Evolutionary conservation across 1,140 invertebrate genomes (phyloP), one percentile per base, ranked within the genome.

Genomic region (Goniozus legneri): DNA sequence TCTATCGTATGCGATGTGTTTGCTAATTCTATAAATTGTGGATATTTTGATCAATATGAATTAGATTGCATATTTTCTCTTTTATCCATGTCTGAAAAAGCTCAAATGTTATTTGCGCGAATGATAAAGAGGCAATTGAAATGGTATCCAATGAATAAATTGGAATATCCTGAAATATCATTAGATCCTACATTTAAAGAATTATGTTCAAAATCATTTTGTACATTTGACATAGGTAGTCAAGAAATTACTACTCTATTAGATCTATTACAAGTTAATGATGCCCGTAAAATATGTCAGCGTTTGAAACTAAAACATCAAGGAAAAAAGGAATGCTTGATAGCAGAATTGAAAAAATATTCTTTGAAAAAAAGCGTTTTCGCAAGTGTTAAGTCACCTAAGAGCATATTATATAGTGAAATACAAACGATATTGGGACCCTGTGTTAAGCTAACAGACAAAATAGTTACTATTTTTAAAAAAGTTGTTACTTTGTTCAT

Each of bases 31-130:
- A 31, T 67, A 0, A 75, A 75, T 47, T 73, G 68, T 40, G 62
- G 65, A 21, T 75, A 75, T 50, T 75, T 73, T 16, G 27, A 52
- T 20, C 42, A 51, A 22, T 19, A 52, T 2, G 72, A 75, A 45
- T n/a, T 68, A 0, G 55, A 72, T 32, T 47, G 50, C 2, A 41
- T 73, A 39, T 67, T 63, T 45, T 47, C 47, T 0, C 50, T 67
- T 3, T 31, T 73, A 3, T 62, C 50, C 0, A 36, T 75, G 12
- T 47, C 44, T 3, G 22, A 8, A 10, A 19, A 52, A 8, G 59
- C 66, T 0, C 66, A 73, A 58, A 64, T 54, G 22, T 47, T 73
- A 16, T 44, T 75, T 6, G 56, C 60, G 8, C 64, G 65, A 38
- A 44, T 75, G 36, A 36, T 72, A 2, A 67, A 64, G 40, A 64